phyloP scores from a whole-genome alignment of 2,797 vertebrate species.

The Carcharodon carcharias region DNA sequence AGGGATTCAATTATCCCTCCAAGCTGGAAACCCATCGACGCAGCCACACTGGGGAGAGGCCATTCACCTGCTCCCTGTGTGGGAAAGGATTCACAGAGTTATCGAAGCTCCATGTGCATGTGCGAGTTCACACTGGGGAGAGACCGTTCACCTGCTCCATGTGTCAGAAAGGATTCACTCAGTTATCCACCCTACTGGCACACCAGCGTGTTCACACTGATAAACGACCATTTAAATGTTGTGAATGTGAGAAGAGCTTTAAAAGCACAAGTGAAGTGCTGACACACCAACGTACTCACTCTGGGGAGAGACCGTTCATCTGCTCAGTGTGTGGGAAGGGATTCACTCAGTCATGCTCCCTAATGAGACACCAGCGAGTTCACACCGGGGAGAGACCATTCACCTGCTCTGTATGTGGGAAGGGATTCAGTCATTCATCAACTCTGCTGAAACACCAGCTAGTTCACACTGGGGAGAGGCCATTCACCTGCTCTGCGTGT shows the following conservation, averaged over 20 bases:
- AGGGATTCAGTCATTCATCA: neutral
- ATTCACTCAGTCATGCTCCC: neutral
- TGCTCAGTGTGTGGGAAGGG: neutral
- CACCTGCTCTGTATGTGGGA: neutral
- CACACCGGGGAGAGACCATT: neutral
- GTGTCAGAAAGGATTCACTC: neutral
- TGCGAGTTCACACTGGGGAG: neutral
- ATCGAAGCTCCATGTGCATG: neutral
- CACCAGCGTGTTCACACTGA: neutral
- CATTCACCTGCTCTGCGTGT: slow-evolving; percentile 1
- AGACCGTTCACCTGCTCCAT: slow-evolving; percentile 9
- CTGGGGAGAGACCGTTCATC: neutral
- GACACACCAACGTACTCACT: neutral
- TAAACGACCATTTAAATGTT: neutral
- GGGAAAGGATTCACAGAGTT: slow-evolving; percentile 1
- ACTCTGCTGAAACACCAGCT: neutral
- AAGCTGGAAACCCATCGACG: neutral
- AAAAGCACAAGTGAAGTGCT: neutral
- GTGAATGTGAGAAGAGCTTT: slow-evolving; percentile 2
- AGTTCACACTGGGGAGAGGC: slow-evolving; percentile 12
- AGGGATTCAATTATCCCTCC: neutral
- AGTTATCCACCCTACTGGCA: neutral
- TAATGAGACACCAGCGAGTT: neutral
- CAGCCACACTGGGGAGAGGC: neutral
- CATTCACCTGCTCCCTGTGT: neutral